A percentile compares a stretch with the other conserved stretches of the same genome.
Conservation (phyloP, 2,113 vertebrate species). For the Campylorhamphus procurvoides region DNA sequence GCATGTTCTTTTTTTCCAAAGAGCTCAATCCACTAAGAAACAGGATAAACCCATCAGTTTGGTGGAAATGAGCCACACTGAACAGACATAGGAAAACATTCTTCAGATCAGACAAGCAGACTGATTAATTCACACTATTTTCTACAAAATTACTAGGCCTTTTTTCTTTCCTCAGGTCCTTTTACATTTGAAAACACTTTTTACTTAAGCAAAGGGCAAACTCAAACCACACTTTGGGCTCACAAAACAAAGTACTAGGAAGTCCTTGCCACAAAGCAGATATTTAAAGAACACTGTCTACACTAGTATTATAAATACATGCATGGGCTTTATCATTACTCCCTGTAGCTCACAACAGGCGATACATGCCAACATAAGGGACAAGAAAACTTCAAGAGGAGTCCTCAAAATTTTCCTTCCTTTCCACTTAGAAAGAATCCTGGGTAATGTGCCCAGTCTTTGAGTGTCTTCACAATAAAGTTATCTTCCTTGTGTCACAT, state of each 20-base stretch:
- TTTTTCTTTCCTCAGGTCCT: not conserved
- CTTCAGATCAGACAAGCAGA: not conserved
- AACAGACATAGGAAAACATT: not conserved
- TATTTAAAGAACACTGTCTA: not conserved
- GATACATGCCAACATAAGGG: not conserved
- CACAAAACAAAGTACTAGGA: not conserved
- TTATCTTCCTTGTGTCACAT: not conserved
- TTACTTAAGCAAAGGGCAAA: not conserved
- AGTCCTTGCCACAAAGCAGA: not conserved
- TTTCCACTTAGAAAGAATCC: not conserved
- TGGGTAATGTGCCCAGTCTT: not conserved
- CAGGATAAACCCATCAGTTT: not conserved
- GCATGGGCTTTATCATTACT: not conserved
- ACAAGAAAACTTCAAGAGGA: not conserved
- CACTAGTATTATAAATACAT: not conserved
- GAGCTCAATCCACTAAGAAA: not conserved
- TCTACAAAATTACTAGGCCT: not conserved
- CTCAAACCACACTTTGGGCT: not conserved
- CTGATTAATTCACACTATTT: not conserved
- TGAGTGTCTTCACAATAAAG: not conserved
- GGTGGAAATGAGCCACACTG: not conserved
- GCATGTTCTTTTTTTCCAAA: not conserved
- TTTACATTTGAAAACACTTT: not conserved
- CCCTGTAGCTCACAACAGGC: not conserved
- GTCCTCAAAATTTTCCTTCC: not conserved